phyloP scores from a whole-genome alignment of 2,888 invertebrate species.

The Deilephila porcellus region DNA sequence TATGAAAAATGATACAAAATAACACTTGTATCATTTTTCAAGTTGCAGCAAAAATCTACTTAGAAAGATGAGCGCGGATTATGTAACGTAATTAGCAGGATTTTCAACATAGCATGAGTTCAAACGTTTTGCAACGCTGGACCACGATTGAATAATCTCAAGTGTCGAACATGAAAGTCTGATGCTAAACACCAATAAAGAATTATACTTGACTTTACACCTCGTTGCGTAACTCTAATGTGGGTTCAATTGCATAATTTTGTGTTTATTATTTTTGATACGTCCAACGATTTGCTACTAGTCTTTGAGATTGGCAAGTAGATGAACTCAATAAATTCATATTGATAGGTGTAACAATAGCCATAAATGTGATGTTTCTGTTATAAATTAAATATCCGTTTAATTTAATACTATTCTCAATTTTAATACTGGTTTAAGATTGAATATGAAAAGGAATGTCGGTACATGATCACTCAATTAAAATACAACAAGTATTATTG shows the following conservation, averaged over 20 bases:
- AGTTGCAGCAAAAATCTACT: constrained; percentile 2
- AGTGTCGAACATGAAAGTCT: constrained; percentile 23
- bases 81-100: constrained; percentile 55
- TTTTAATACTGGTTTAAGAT: not conserved
- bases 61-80: constrained; percentile 42
- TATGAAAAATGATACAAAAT: not conserved
- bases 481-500: not conserved
- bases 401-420: too few species aligned
- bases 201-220: constrained; percentile 20
- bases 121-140: constrained; percentile 47
- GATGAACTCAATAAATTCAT: constrained; percentile 8
- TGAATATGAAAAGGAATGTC: not conserved
- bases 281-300: not conserved
- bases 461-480: not conserved
- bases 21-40: too few species aligned
- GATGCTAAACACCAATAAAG: constrained; percentile 9
- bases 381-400: not conserved
- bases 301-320: not conserved
- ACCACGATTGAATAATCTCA: constrained; percentile 41
- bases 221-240: constrained; percentile 9
- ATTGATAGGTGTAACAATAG: not conserved
- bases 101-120: constrained; percentile 49
- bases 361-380: not conserved
- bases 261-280: not conserved
- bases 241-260: constrained; percentile 12